Conservation (phyloP, 2,888 invertebrate species). For the Lucinisca nassula region DNA sequence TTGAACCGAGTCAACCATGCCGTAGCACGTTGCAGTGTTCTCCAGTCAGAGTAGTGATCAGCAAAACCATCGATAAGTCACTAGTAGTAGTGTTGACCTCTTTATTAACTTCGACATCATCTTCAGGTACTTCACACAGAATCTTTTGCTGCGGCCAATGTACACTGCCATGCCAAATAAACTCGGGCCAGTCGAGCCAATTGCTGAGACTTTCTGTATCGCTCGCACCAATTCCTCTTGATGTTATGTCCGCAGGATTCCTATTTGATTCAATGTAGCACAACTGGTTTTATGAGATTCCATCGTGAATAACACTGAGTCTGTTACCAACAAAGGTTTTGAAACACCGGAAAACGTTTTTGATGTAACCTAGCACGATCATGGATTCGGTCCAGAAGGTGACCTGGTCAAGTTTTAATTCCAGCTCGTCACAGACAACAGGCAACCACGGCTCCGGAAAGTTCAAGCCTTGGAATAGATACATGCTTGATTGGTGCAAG, state of each 20-base stretch:
- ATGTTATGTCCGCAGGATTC: slow-evolving; percentile 50
- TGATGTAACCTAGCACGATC: slow-evolving; percentile 48
- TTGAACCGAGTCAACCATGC: slow-evolving; percentile 32
- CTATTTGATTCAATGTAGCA: slow-evolving; percentile 5
- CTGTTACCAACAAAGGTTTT: slow-evolving; percentile 51
- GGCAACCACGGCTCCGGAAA: slow-evolving; percentile 35
- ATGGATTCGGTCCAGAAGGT: slow-evolving; percentile 43
- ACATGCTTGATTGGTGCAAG: slow-evolving; percentile 45
- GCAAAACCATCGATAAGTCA: neutral
- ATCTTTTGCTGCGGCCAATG: slow-evolving; percentile 33
- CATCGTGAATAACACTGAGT: slow-evolving; percentile 18
- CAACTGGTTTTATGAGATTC: too few relatives aligned
- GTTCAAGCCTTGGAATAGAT: slow-evolving; percentile 35
- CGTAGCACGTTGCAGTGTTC: slow-evolving; percentile 1
- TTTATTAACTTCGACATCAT: slow-evolving; percentile 18
- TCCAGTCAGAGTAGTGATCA: slow-evolving; percentile 2
- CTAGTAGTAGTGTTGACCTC: neutral
- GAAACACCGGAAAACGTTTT: slow-evolving; percentile 33
- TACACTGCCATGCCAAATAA: neutral
- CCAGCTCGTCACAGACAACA: slow-evolving; percentile 18
- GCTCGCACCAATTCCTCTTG: slow-evolving; percentile 22
- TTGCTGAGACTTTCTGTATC: neutral
- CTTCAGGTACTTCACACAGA: neutral
- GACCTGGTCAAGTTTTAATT: neutral
- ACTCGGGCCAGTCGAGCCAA: too few relatives aligned